A percentile compares a stretch with the other conserved stretches of the same genome.
Evolutionary conservation across 2,113 vertebrate species (phyloP).

Genomic region (Pachypanchax playfairii): DNA sequence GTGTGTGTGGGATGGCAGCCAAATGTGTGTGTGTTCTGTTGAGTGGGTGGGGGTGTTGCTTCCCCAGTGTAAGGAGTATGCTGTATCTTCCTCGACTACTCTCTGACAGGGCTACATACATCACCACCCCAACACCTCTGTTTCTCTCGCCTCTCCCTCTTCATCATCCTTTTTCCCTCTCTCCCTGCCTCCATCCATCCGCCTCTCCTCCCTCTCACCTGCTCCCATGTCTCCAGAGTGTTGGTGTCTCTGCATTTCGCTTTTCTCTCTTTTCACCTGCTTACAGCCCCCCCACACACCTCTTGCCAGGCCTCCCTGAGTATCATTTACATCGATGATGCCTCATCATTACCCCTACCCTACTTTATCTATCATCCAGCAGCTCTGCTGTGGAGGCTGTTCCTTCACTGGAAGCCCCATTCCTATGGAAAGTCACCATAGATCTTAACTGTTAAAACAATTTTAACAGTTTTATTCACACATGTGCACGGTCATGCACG

Average conservation of each 20-base stretch:
- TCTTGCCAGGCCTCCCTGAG: conserved; percentile 78
- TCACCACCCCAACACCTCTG: conserved; percentile 79
- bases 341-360: conserved; percentile 82
- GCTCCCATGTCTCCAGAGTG: conserved; percentile 68
- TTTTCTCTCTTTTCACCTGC: conserved; percentile 62
- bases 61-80: conserved; percentile 81
- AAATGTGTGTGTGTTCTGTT: conserved; percentile 57
- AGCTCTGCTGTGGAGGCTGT: conserved; percentile 52
- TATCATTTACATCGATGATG: conserved; percentile 83
- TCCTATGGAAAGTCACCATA: conserved; percentile 30
- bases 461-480: too few species aligned
- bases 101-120: conserved; percentile 83
- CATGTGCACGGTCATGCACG: too few species aligned
- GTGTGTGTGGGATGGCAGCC: conserved; percentile 65
- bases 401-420: conserved; percentile 47
- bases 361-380: conserved; percentile 80
- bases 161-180: conserved; percentile 81
- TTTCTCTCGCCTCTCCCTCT: conserved; percentile 73
- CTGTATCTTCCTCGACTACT: conserved; percentile 82
- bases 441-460: conserved; percentile 18
- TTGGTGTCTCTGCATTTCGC: conserved; percentile 59
- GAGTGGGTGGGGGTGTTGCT: conserved; percentile 70
- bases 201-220: conserved; percentile 67
- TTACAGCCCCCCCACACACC: conserved; percentile 40
- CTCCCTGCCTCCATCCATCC: conserved; percentile 73